Conservation (phyloP, 2,888 invertebrate genomes). For the Cosmorhoe ocellata region DNA sequence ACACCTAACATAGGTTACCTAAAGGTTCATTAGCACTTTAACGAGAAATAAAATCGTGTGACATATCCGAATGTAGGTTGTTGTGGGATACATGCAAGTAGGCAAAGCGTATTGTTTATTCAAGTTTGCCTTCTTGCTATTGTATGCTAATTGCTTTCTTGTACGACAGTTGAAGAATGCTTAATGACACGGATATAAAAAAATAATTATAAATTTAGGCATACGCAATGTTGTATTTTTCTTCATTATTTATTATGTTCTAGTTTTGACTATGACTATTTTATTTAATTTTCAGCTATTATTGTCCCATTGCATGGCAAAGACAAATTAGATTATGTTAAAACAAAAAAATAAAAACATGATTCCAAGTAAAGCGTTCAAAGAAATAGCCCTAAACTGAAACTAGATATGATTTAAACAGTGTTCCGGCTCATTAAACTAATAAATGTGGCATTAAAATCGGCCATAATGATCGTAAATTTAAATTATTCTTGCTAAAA, state of each 20-base stretch:
- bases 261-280: too few relatives aligned
- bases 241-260: neutral
- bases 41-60: too few relatives aligned
- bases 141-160: slow-evolving; percentile 32
- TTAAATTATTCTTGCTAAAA: slow-evolving; percentile 26
- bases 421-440: slow-evolving; percentile 32
- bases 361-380: neutral
- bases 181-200: neutral
- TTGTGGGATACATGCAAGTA: too few relatives aligned
- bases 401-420: slow-evolving; percentile 33
- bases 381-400: slow-evolving; percentile 22
- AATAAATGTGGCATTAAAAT: slow-evolving; percentile 36
- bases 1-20: too few relatives aligned
- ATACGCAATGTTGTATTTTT: neutral
- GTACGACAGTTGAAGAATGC: neutral
- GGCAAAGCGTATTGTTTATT: neutral
- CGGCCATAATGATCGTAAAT: slow-evolving; percentile 32
- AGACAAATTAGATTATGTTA: too few relatives aligned
- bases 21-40: too few relatives aligned
- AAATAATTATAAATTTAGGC: too few relatives aligned
- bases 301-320: too few relatives aligned
- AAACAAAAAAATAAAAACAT: neutral
- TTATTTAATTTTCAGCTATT: too few relatives aligned
- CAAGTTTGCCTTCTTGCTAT: slow-evolving; percentile 21
- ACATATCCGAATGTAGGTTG: too few relatives aligned